These are phyloP conservation scores for Sminthopsis crassicaudata DNA, from an alignment of 2,113 vertebrate species.

Conservation along the genomic window DNA sequence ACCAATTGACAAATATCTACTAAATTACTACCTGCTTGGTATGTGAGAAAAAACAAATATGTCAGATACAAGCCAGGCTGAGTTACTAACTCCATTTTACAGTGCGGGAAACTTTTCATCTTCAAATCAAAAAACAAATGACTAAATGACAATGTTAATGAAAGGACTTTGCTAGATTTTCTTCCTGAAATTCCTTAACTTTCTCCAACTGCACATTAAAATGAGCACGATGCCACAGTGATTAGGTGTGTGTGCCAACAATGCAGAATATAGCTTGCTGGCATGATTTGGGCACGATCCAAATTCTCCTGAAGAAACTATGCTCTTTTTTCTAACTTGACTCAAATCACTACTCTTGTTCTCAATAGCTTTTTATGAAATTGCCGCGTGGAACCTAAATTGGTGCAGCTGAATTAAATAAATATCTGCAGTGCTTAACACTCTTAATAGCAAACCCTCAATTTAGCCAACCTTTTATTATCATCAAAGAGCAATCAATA, in stretches of 20 bases:
- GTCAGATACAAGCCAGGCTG: not conserved
- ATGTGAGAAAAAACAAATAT: not conserved
- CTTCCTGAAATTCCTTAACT: constrained; percentile 32
- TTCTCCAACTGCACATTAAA: constrained; percentile 55
- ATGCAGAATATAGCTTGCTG: constrained; percentile 57
- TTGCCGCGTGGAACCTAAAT: constrained; percentile 70
- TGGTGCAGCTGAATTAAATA: constrained; percentile 75
- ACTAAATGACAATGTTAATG: not conserved
- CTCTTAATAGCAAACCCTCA: constrained; percentile 75
- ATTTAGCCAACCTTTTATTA: constrained; percentile 78
- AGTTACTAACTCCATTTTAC: not conserved
- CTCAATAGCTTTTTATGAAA: constrained; percentile 78
- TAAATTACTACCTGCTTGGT: not conserved
- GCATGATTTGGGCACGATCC: constrained; percentile 66
- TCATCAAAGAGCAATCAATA: constrained; percentile 81
- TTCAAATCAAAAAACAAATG: not conserved
- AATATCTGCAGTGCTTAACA: constrained; percentile 68
- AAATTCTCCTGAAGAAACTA: constrained; percentile 66
- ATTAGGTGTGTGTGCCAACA: constrained; percentile 24
- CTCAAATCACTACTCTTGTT: constrained; percentile 75
- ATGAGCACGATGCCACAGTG: constrained; percentile 25
- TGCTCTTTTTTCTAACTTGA: constrained; percentile 68
- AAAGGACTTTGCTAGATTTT: not conserved
- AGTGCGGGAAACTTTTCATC: not conserved
- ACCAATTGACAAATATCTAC: not conserved